Conservation (phyloP, 2,888 invertebrate genomes). For the Ceraclea dissimilis region DNA sequence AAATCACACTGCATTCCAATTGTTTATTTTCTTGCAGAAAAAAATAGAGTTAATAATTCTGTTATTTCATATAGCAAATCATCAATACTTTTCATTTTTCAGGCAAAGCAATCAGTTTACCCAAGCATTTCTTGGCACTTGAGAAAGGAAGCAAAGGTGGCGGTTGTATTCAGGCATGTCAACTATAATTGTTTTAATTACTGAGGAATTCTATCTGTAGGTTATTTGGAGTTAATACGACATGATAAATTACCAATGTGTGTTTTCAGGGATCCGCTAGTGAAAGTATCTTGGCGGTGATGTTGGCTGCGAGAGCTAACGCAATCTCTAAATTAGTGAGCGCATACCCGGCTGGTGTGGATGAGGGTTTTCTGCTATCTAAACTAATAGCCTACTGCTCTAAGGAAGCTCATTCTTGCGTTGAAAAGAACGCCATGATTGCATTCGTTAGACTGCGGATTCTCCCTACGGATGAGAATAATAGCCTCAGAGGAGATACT, state of each 20-base stretch:
- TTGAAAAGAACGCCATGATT: constrained; percentile 92
- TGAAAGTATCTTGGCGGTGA: constrained; percentile 86
- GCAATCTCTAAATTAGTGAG: constrained; percentile 79
- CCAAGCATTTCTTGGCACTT: constrained; percentile 77
- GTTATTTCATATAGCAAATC: no score
- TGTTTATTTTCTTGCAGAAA: no score
- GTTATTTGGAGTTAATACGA: background rate
- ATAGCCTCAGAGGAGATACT: constrained; percentile 72
- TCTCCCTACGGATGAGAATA: constrained; percentile 79
- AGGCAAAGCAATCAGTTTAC: constrained; percentile 89
- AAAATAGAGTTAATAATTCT: no score
- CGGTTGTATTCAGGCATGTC: constrained; percentile 82
- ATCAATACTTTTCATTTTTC: constrained; percentile 24
- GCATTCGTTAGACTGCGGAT: constrained; percentile 85
- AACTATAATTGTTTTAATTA: background rate
- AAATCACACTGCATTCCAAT: no score
- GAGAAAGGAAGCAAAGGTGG: constrained; percentile 84
- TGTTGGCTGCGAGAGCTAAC: constrained; percentile 87
- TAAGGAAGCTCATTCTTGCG: constrained; percentile 85
- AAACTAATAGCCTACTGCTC: constrained; percentile 92
- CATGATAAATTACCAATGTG: background rate
- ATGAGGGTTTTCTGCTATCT: constrained; percentile 83
- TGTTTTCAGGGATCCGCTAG: constrained; percentile 83
- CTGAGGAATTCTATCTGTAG: background rate
- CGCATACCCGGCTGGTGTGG: constrained; percentile 75